phyloP scores from a whole-genome alignment of 2,888 invertebrate species.

The Cerastoderma edule region DNA sequence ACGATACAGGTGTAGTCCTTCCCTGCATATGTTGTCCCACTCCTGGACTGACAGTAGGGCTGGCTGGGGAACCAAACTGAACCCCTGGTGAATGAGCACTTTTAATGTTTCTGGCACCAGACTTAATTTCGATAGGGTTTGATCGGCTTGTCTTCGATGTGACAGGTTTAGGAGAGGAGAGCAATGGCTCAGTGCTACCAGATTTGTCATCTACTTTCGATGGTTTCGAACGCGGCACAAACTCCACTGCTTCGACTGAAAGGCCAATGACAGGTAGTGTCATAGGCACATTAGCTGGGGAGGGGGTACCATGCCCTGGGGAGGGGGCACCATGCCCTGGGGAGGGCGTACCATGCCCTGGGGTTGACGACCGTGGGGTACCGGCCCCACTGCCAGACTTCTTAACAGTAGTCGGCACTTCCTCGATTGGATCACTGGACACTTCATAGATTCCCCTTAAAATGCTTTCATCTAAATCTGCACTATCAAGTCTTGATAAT shows the following conservation, averaged over 20 bases:
- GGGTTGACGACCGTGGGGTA: not conserved
- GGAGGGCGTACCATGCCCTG: slow-evolving; percentile 9
- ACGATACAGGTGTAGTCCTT: not conserved
- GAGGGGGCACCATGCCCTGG: slow-evolving; percentile 20
- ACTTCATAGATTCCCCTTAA: slow-evolving; percentile 55
- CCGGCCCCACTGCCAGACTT: not conserved
- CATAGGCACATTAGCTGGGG: slow-evolving; percentile 50
- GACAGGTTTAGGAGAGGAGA: slow-evolving; percentile 7
- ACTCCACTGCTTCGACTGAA: slow-evolving; percentile 62
- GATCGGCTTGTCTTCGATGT: slow-evolving; percentile 31
- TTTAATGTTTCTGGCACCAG: slow-evolving; percentile 39
- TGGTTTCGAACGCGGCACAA: slow-evolving; percentile 57
- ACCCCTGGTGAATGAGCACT: slow-evolving; percentile 18
- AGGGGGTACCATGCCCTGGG: slow-evolving; percentile 2
- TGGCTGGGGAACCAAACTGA: slow-evolving; percentile 30
- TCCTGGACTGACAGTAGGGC: slow-evolving; percentile 37
- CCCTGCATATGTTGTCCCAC: slow-evolving; percentile 7
- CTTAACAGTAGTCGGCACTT: not conserved
- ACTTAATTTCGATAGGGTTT: slow-evolving; percentile 35
- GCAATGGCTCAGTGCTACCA: not conserved
- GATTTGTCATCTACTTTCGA: slow-evolving; percentile 18
- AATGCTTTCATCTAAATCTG: slow-evolving; percentile 58
- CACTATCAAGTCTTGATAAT: slow-evolving; percentile 30
- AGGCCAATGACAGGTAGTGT: slow-evolving; percentile 58
- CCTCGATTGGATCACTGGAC: slow-evolving; percentile 22